phyloP scores from a whole-genome alignment of 2,888 invertebrate species.

The Crematogaster levior region DNA sequence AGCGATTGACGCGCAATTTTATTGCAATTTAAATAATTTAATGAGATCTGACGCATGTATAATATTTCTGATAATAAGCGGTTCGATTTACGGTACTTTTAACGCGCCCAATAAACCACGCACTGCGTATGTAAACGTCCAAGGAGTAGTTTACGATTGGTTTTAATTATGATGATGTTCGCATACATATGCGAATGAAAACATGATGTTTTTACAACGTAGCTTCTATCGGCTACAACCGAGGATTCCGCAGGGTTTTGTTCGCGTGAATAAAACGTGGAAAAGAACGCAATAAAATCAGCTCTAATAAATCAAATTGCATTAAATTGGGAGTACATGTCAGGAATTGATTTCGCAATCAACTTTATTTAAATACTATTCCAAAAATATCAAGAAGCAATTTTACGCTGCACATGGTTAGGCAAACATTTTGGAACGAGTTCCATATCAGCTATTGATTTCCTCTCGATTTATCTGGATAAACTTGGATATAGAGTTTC shows the following conservation, averaged over 20 bases:
- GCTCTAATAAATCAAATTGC: background rate
- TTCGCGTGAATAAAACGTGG: background rate
- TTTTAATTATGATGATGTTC: conserved; percentile 27
- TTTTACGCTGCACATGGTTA: background rate
- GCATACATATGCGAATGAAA: background rate
- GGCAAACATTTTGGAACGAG: background rate
- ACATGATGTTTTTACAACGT: conserved; percentile 7
- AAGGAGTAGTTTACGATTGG: conserved; percentile 5
- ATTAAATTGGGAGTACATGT: background rate
- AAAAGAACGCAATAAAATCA: background rate
- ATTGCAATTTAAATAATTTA: conserved; percentile 33
- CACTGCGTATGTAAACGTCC: background rate
- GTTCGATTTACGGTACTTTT: conserved; percentile 3
- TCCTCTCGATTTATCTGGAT: background rate
- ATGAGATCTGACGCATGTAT: conserved; percentile 27
- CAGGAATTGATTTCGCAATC: background rate
- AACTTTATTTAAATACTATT: background rate
- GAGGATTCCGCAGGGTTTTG: background rate
- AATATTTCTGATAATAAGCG: conserved; percentile 33
- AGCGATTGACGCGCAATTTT: conserved; percentile 4
- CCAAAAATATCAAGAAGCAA: conserved; percentile 2
- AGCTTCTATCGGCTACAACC: background rate
- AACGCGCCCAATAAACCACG: conserved; percentile 11
- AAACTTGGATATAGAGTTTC: background rate
- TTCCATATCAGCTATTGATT: background rate